Conservation (phyloP, 2,888 invertebrate genomes). For the Eilema caniola region DNA sequence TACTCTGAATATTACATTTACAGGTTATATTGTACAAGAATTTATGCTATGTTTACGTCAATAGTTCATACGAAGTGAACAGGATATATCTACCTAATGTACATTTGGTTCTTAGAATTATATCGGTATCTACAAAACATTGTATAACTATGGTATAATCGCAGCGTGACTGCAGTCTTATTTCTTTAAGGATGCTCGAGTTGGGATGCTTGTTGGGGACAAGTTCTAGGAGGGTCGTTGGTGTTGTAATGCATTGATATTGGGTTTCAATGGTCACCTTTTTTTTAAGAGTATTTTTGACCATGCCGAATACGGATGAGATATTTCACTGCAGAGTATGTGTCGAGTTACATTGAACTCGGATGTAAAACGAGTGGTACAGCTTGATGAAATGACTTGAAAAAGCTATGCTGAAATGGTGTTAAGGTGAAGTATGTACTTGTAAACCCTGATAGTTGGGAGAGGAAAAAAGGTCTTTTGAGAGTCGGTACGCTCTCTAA, state of each 20-base stretch:
- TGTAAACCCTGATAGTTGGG: no score
- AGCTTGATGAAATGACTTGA: background rate
- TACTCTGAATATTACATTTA: slow-evolving; percentile 2
- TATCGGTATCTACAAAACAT: background rate
- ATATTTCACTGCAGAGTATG: background rate
- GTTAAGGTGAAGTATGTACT: no score
- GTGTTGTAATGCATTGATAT: no score
- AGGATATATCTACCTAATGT: background rate
- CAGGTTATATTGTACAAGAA: background rate
- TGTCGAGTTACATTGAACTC: background rate
- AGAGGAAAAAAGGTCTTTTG: no score
- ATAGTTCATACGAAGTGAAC: background rate
- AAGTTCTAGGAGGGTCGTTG: background rate
- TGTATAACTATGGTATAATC: slow-evolving; percentile 3
- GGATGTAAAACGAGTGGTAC: no score
- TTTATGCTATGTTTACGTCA: background rate
- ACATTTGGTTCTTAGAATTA: background rate
- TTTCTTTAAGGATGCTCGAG: background rate
- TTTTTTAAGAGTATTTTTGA: background rate
- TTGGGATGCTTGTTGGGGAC: background rate
- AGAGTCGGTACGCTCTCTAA: no score
- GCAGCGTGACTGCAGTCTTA: background rate
- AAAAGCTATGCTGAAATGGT: no score
- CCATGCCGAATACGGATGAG: background rate
- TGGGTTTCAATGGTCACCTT: background rate